Conservation (phyloP, 2,113 vertebrate species). For the Dipodomys merriami region DNA sequence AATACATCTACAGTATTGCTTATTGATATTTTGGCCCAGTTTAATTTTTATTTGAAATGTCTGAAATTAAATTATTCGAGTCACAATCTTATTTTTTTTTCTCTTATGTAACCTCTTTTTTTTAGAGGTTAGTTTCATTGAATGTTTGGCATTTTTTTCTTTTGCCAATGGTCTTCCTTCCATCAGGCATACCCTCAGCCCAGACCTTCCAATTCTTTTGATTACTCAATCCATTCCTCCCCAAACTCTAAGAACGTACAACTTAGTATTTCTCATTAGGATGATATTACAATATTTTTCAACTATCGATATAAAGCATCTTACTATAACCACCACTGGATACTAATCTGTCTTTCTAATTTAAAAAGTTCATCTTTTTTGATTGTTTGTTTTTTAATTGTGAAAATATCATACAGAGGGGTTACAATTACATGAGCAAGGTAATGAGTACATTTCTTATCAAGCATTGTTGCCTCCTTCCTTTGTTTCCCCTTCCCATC, state of each 20-base stretch:
- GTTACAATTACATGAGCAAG: no score
- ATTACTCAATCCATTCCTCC: background rate
- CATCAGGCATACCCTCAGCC: background rate
- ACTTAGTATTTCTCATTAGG: background rate
- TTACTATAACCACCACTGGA: background rate
- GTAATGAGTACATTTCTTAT: no score
- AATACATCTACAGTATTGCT: background rate
- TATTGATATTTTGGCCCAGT: background rate
- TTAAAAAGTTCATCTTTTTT: background rate
- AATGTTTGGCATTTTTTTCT: background rate
- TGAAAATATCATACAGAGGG: no score
- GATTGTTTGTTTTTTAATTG: no score
- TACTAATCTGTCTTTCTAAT: background rate
- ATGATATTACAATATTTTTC: background rate
- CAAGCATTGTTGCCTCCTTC: no score
- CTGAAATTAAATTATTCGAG: background rate
- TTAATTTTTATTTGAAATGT: background rate
- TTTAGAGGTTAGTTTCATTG: accelerated
- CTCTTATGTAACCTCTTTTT: background rate
- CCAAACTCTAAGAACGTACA: background rate
- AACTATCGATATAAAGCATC: background rate
- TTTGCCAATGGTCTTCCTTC: background rate
- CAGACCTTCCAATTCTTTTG: background rate
- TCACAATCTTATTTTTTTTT: background rate
- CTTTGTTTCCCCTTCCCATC: no score